Evolutionary conservation across 2,113 vertebrate species (phyloP).

Genomic region (Orthonyx spaldingii): DNA sequence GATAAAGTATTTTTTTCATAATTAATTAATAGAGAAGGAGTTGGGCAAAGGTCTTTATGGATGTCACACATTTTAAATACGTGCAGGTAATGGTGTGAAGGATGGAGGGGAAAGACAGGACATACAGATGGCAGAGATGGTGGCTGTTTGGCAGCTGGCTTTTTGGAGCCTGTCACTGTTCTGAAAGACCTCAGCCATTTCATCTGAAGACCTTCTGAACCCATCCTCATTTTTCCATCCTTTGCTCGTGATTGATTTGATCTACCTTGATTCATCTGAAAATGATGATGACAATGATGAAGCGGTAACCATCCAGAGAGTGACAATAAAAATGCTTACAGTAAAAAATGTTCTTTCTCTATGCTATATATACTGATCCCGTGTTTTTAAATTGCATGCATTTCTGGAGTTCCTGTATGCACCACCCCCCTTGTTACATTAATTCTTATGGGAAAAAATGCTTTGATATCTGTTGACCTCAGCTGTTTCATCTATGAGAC

Average conservation of each 20-base stretch:
- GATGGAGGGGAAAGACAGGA: not conserved
- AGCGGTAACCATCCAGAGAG: not conserved
- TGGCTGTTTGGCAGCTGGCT: not conserved
- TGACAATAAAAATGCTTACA: constrained; percentile 12
- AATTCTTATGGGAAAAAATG: constrained; percentile 32
- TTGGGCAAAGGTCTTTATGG: not conserved
- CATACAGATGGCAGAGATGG: not conserved
- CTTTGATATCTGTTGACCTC: constrained; percentile 41
- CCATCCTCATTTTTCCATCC: not conserved
- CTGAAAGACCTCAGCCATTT: not conserved
- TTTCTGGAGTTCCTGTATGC: constrained; percentile 18
- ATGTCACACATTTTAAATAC: not conserved
- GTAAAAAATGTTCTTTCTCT: constrained; percentile 38
- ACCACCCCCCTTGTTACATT: constrained; percentile 23
- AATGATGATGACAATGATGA: constrained; percentile 48
- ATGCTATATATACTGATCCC: not conserved
- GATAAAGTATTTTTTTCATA: not conserved
- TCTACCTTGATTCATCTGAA: constrained; percentile 32
- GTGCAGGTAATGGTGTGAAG: not conserved
- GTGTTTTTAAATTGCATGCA: not conserved
- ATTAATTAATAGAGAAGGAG: not conserved
- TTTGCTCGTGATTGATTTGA: not conserved
- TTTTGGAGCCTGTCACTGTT: not conserved
- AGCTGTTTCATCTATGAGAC: constrained; percentile 9
- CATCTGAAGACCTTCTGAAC: not conserved